These are phyloP conservation scores for Semicossyphus pulcher DNA, from an alignment of 2,113 vertebrate species.

Conservation along the genomic window DNA sequence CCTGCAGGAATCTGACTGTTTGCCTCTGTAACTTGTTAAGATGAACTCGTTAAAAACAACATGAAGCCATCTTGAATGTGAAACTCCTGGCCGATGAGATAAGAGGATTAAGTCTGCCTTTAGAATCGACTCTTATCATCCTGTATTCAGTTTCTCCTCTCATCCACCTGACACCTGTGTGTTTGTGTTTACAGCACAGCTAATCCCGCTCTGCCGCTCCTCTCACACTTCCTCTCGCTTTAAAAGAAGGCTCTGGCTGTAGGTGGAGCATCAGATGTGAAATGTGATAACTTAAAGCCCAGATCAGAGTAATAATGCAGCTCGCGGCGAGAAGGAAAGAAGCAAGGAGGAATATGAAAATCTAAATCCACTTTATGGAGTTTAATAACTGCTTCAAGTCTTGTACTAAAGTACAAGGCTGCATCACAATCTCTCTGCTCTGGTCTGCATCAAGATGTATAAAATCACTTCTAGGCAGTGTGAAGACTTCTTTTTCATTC, in stretches of 20 bases:
- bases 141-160: constrained; percentile 40
- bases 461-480: no score
- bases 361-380: no score
- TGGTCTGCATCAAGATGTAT: no score
- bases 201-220: constrained; percentile 40
- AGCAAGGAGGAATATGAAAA: background rate
- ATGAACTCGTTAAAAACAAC: constrained; percentile 27
- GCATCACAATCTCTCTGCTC: no score
- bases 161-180: constrained; percentile 51
- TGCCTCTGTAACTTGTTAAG: constrained; percentile 13
- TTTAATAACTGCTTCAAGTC: no score
- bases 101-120: constrained; percentile 59
- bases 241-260: background rate
- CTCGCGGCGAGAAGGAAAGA: background rate
- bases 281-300: background rate
- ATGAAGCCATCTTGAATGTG: constrained; percentile 7
- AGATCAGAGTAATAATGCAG: background rate
- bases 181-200: constrained; percentile 60
- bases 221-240: constrained; percentile 23
- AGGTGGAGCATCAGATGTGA: background rate
- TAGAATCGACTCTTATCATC: constrained; percentile 37
- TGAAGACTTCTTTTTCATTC: no score
- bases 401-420: no score
- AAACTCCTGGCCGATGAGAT: constrained; percentile 21
- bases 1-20: background rate